Conservation (phyloP, 2,797 vertebrate species). For the Masticophis lateralis region DNA sequence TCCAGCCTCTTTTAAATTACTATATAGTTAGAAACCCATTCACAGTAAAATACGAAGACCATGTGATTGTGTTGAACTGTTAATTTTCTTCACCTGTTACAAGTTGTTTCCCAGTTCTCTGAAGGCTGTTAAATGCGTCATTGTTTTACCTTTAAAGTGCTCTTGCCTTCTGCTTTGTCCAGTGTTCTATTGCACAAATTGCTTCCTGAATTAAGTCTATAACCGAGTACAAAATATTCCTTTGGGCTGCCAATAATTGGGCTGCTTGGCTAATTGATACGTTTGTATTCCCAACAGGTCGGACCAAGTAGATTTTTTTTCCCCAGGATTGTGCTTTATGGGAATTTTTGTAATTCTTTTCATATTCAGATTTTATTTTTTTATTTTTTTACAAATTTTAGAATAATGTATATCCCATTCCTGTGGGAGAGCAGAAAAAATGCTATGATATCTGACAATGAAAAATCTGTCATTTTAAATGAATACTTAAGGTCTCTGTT, state of each 20-base stretch:
- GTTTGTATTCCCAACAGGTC: constrained; percentile 9
- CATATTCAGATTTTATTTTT: not conserved
- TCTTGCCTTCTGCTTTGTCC: constrained; percentile 5
- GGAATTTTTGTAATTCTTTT: not conserved
- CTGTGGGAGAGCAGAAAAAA: not conserved
- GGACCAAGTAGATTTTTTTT: constrained; percentile 1
- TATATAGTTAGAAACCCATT: not conserved
- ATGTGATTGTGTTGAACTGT: constrained; percentile 28
- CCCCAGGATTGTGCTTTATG: not conserved
- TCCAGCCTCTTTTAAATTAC: not conserved
- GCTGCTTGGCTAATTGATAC: constrained; percentile 16
- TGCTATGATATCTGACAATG: not conserved
- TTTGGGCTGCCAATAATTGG: constrained; percentile 14
- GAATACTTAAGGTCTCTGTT: not conserved
- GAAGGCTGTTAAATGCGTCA: constrained; percentile 24
- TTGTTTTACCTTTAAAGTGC: constrained; percentile 14
- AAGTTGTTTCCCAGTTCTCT: constrained; percentile 14
- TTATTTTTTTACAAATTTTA: not conserved
- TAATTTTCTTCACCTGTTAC: constrained; percentile 32
- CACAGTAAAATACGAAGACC: constrained; percentile 31
- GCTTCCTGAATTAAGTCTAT: constrained; percentile 32
- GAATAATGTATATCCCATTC: not conserved
- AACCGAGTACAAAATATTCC: constrained; percentile 17
- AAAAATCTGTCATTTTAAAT: not conserved
- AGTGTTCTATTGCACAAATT: constrained; percentile 39